Conservation (phyloP, 2,888 invertebrate species). For the Spialia ferax region DNA sequence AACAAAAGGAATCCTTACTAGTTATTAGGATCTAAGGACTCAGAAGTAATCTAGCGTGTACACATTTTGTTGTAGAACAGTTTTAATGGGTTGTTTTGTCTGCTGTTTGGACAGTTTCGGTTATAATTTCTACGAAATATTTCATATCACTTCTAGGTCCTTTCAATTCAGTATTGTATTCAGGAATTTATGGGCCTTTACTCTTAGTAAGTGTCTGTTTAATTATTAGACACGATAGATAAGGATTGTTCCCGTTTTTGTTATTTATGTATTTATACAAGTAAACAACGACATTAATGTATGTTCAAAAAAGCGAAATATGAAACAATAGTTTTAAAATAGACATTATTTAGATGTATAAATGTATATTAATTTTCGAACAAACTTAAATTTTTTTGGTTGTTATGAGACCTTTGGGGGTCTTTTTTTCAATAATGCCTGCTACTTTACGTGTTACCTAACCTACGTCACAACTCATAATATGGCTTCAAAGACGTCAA, state of each 20-base stretch:
- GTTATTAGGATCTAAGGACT: slow-evolving; percentile 3
- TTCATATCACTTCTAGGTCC: background rate
- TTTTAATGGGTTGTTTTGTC: slow-evolving; percentile 7
- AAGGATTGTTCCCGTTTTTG: background rate
- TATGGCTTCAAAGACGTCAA: too few relatives aligned
- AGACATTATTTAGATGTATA: too few relatives aligned
- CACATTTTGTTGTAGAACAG: slow-evolving; percentile 7
- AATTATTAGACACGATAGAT: background rate
- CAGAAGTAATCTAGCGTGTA: slow-evolving; percentile 25
- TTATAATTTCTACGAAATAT: background rate
- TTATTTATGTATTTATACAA: background rate
- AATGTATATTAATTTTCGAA: too few relatives aligned
- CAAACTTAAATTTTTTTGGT: too few relatives aligned
- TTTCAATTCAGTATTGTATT: background rate
- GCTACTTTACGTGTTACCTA: too few relatives aligned
- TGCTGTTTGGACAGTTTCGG: background rate
- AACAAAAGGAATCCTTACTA: slow-evolving; percentile 3
- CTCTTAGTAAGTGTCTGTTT: background rate
- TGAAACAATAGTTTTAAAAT: too few relatives aligned
- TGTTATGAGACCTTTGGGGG: too few relatives aligned
- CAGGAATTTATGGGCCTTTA: background rate
- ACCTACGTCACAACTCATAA: too few relatives aligned
- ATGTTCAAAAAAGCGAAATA: too few relatives aligned
- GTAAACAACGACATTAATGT: too few relatives aligned
- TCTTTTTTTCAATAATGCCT: too few relatives aligned